Evolutionary conservation across 2,113 vertebrate species (phyloP).

Genomic region (Microtus ochrogaster): DNA sequence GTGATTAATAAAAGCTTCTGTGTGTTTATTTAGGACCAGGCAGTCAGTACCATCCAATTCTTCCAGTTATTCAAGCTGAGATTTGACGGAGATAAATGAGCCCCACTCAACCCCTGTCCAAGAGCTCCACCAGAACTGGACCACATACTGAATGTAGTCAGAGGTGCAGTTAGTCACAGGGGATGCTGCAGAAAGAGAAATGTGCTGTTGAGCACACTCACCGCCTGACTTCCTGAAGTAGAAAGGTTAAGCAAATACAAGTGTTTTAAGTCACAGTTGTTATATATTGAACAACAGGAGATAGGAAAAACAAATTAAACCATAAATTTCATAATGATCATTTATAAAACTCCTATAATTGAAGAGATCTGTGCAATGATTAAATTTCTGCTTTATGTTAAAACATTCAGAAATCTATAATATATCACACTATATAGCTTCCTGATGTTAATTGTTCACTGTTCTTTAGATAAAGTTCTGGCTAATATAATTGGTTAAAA

Average conservation of each 20-base stretch:
- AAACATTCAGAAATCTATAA: neutral
- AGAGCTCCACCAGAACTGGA: neutral
- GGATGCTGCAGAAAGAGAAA: neutral
- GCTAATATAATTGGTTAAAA: slow-evolving; percentile 72
- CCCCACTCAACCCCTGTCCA: neutral
- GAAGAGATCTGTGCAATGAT: neutral
- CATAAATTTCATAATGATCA: slow-evolving; percentile 46
- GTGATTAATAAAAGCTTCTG: too few relatives aligned
- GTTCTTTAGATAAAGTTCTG: slow-evolving; percentile 57
- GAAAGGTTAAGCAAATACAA: neutral
- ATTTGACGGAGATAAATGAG: neutral
- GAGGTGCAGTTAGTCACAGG: neutral
- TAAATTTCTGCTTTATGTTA: neutral
- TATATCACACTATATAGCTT: neutral
- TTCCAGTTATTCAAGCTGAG: neutral
- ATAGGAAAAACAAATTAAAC: neutral
- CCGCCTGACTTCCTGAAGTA: neutral
- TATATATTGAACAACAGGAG: neutral
- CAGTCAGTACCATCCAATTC: neutral
- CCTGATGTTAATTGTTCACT: slow-evolving; percentile 54
- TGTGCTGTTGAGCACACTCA: neutral
- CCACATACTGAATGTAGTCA: neutral
- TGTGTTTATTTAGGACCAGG: too few relatives aligned
- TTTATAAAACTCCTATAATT: neutral
- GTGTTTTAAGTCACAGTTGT: neutral